Evolutionary conservation across 2,113 vertebrate species (phyloP).

Genomic region (Gambusia affinis): DNA sequence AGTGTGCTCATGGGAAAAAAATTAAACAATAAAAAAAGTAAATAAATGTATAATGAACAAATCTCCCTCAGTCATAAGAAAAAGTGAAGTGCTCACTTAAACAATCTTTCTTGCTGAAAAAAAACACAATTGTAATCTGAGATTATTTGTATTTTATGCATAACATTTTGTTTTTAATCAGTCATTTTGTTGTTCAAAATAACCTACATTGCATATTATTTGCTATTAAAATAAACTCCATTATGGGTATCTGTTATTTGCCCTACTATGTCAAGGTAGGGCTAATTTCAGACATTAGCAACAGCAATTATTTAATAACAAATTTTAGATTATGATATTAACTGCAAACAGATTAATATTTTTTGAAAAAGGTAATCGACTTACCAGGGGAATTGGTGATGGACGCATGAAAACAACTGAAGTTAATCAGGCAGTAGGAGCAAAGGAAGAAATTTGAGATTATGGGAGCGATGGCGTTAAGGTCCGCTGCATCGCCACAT

Average conservation of each 20-base stretch:
- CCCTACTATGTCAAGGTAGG: too few species aligned
- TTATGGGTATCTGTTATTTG: too few species aligned
- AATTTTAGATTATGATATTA: neutral
- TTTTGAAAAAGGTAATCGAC: neutral
- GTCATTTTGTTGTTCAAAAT: too few species aligned
- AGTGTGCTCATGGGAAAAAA: too few species aligned
- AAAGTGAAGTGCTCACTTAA: too few species aligned
- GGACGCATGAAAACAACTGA: conserved; percentile 83
- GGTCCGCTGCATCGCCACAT: conserved; percentile 57
- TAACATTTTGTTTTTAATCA: too few species aligned
- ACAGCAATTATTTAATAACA: neutral
- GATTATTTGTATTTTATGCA: too few species aligned
- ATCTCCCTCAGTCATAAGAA: too few species aligned
- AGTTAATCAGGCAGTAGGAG: conserved; percentile 83
- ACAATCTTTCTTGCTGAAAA: neutral
- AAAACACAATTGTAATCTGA: neutral
- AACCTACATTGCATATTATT: too few species aligned
- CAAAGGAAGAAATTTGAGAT: conserved; percentile 85
- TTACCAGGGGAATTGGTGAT: conserved; percentile 81
- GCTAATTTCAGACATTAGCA: neutral
- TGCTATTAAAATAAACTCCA: too few species aligned
- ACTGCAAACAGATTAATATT: neutral
- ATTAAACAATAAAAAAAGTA: too few species aligned
- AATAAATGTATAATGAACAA: too few species aligned
- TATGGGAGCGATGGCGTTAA: conserved; percentile 77